Conservation (phyloP, 2,888 invertebrate genomes). For the Drosophila mercatorum region DNA sequence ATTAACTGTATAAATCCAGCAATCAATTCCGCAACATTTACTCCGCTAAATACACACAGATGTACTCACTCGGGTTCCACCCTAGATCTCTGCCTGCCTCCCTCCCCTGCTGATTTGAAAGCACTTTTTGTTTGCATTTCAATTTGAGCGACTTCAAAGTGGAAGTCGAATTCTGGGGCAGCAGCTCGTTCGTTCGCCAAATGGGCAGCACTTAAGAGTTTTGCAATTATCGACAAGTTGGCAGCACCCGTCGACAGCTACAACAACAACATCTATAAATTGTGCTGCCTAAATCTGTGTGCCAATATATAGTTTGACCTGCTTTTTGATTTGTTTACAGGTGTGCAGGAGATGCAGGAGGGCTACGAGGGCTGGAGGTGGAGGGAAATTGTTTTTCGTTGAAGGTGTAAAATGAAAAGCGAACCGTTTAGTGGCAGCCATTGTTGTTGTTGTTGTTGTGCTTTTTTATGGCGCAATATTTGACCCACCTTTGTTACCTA, state of each 20-base stretch:
- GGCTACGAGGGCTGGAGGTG: neutral
- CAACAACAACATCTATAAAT: conserved; percentile 27
- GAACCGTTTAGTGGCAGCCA: conserved; percentile 50
- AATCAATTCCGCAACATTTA: conserved; percentile 59
- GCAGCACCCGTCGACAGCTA: conserved; percentile 30
- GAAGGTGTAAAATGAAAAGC: conserved; percentile 76
- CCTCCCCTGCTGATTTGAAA: neutral
- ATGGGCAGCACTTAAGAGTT: conserved; percentile 63
- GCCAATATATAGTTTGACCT: conserved; percentile 73
- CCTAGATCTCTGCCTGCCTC: neutral
- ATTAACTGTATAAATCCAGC: conserved; percentile 44
- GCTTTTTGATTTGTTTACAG: conserved; percentile 73
- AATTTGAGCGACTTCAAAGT: conserved; percentile 19
- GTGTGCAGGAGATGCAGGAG: neutral
- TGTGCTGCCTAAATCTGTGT: conserved; percentile 46
- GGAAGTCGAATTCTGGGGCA: conserved; percentile 21
- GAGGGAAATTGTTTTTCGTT: conserved; percentile 45
- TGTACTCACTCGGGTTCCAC: neutral
- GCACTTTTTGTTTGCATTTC: conserved; percentile 39
- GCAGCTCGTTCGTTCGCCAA: conserved; percentile 28
- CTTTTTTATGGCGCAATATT: conserved; percentile 50
- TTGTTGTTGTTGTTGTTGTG: conserved; percentile 8
- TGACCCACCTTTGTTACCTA: conserved; percentile 47
- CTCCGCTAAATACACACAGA: conserved; percentile 12
- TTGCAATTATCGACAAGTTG: conserved; percentile 69